Conservation (phyloP, 2,797 vertebrate genomes). For the Eremophila alpestris region DNA sequence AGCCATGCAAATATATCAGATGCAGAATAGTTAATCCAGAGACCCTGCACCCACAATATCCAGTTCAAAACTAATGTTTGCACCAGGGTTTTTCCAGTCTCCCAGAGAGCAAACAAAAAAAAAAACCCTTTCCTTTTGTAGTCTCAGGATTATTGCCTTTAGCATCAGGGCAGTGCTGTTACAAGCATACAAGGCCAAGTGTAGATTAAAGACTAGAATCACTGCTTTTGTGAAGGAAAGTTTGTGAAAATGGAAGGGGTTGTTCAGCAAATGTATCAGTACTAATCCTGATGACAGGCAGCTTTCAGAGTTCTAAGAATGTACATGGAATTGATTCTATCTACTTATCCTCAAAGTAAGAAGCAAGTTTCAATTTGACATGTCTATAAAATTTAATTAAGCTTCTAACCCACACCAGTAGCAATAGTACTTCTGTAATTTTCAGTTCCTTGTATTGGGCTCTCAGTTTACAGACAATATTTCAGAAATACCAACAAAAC, state of each 20-base stretch:
- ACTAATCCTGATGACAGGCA: background rate
- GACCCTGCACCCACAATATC: background rate
- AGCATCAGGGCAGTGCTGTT: background rate
- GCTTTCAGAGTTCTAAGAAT: background rate
- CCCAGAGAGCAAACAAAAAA: background rate
- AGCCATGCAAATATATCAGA: background rate
- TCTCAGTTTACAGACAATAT: background rate
- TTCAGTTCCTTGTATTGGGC: background rate
- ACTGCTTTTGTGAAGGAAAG: background rate
- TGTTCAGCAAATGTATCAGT: background rate
- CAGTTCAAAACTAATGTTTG: background rate
- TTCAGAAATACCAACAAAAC: background rate
- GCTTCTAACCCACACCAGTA: background rate
- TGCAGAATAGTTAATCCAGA: background rate
- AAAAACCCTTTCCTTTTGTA: background rate
- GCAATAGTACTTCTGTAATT: background rate
- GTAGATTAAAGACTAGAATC: background rate
- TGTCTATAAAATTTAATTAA: background rate
- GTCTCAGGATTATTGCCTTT: background rate
- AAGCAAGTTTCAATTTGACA: background rate
- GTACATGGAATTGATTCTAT: background rate
- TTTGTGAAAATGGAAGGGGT: background rate
- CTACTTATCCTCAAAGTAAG: background rate
- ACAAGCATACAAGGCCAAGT: background rate
- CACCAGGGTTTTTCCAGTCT: background rate